Percentiles rank a stretch among this genome's conserved stretches.
Evolutionary conservation across 2,113 vertebrate species (phyloP).

Genomic region (Cephalophus harveyi): DNA sequence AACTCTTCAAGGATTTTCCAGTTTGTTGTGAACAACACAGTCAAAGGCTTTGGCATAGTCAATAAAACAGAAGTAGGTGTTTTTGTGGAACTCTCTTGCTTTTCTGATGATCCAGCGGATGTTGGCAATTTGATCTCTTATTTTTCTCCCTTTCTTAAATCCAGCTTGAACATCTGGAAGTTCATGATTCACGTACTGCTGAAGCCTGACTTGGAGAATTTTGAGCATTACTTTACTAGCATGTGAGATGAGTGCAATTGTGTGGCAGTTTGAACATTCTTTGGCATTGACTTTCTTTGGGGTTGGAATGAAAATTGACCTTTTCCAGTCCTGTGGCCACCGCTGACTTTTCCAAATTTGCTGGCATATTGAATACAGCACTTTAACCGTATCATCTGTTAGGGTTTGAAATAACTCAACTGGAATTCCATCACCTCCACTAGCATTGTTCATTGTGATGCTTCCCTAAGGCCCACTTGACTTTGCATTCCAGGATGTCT

Average conservation of each 20-base stretch:
- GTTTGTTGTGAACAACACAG: not conserved
- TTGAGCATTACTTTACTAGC: not conserved
- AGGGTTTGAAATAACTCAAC: no score
- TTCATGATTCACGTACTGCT: not conserved
- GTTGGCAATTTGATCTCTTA: not conserved
- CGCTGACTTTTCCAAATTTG: not conserved
- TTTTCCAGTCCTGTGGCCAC: not conserved
- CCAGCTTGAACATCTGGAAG: not conserved
- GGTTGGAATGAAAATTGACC: not conserved
- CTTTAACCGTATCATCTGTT: rapidly evolving
- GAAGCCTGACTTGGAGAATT: not conserved
- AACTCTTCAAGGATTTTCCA: not conserved
- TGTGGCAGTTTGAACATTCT: not conserved
- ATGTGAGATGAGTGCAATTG: not conserved
- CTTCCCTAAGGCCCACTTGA: not conserved
- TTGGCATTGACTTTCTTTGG: not conserved
- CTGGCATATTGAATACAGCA: not conserved
- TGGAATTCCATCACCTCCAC: not conserved
- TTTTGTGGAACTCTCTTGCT: not conserved
- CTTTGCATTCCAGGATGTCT: not conserved
- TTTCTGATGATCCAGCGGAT: not conserved
- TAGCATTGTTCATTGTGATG: not conserved
- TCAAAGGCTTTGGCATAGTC: not conserved
- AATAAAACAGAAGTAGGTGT: not conserved
- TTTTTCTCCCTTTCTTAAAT: not conserved